Conservation (phyloP, 1,140 invertebrate genomes). For the Coenobita brevimanus region DNA sequence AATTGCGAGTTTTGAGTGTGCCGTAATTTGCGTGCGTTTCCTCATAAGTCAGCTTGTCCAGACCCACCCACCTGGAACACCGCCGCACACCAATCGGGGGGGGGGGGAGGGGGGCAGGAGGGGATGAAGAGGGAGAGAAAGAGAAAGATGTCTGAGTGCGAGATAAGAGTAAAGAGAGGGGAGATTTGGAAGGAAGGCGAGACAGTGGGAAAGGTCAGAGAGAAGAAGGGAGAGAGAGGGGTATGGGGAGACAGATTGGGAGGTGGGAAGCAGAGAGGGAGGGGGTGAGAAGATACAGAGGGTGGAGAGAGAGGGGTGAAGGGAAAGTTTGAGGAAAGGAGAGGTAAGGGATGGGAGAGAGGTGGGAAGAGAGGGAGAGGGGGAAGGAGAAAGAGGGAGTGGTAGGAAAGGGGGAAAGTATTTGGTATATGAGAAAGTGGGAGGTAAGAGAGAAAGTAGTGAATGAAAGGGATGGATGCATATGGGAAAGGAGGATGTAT, state of each 20-base stretch:
- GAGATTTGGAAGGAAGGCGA: neutral
- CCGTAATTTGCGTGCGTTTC: neutral
- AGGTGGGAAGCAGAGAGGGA: neutral
- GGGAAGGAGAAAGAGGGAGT: no score
- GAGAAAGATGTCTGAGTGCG: neutral
- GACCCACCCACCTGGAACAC: neutral
- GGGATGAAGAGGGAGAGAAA: neutral
- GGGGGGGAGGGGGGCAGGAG: neutral
- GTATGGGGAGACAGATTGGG: no score
- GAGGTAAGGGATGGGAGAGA: neutral
- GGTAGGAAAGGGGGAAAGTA: no score
- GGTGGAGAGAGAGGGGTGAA: neutral
- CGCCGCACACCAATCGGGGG: neutral
- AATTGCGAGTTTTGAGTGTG: constrained; percentile 25
- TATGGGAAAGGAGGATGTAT: no score
- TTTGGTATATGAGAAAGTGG: no score
- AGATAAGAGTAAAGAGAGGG: neutral
- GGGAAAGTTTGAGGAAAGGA: neutral
- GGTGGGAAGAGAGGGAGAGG: neutral
- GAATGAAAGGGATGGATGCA: no score
- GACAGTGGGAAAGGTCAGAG: neutral
- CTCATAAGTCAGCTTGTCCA: constrained; percentile 41
- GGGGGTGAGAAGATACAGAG: neutral
- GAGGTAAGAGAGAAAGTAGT: no score
- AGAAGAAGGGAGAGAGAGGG: neutral